Conservation (phyloP, 2,113 vertebrate genomes). For the Cnemophilus loriae region DNA sequence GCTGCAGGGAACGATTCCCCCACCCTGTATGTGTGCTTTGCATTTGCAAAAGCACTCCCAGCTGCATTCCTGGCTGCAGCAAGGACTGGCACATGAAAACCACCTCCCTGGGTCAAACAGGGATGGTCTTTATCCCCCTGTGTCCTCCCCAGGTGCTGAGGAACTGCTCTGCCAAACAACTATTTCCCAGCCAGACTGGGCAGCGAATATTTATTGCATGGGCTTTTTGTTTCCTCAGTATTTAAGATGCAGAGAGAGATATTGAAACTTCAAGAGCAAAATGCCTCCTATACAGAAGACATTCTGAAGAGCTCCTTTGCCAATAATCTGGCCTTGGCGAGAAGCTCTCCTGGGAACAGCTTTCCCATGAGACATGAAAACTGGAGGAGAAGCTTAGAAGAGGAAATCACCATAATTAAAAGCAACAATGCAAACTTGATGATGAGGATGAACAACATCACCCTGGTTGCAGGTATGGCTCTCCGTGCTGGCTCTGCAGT, state of each 20-base stretch:
- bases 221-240: slow-evolving; percentile 43
- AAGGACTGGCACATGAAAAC: background rate
- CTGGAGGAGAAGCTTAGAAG: background rate
- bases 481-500: background rate
- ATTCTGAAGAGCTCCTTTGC: background rate
- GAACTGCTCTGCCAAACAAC: background rate
- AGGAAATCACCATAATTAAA: slow-evolving; percentile 47
- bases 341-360: background rate
- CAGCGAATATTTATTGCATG: background rate
- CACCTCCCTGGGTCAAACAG: background rate
- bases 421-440: slow-evolving; percentile 5
- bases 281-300: background rate
- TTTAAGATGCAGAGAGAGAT: slow-evolving; percentile 18
- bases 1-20: background rate
- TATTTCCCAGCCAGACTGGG: accelerated
- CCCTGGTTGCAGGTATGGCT: slow-evolving; percentile 12
- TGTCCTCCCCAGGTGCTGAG: background rate
- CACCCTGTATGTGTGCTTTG: accelerated
- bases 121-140: background rate
- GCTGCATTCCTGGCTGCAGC: background rate
- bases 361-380: background rate
- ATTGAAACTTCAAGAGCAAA: background rate
- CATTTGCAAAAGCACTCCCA: background rate
- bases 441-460: slow-evolving; percentile 51
- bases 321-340: background rate